These are phyloP conservation scores for Koerneria pararmatus DNA, from an alignment of 2,888 invertebrate species.

Conservation along the genomic window DNA sequence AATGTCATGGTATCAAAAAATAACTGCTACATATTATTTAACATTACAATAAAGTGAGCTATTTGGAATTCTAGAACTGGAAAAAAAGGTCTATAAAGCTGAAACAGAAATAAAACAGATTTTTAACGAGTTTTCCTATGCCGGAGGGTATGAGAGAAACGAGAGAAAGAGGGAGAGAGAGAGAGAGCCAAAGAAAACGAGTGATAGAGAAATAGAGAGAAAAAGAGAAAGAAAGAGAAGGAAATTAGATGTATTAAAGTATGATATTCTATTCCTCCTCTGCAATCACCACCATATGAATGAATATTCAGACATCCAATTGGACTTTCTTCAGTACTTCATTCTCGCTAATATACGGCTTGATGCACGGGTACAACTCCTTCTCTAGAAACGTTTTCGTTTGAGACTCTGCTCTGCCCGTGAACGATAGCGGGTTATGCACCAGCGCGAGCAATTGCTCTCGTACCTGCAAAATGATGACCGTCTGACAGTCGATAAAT, in stretches of 20 bases:
- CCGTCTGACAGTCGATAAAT: background rate
- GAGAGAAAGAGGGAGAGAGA: too few relatives aligned
- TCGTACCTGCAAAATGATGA: constrained; percentile 37
- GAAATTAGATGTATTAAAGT: background rate
- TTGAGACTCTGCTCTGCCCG: constrained; percentile 42
- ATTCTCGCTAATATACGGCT: constrained; percentile 24
- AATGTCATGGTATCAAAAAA: too few relatives aligned
- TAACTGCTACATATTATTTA: too few relatives aligned
- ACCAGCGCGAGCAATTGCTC: constrained; percentile 41
- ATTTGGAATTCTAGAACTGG: too few relatives aligned
- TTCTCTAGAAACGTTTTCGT: constrained; percentile 36
- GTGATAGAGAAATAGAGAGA: too few relatives aligned
- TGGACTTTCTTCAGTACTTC: constrained; percentile 21
- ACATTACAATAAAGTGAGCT: too few relatives aligned
- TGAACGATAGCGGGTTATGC: constrained; percentile 48
- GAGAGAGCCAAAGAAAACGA: too few relatives aligned
- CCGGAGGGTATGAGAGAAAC: too few relatives aligned
- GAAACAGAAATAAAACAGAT: too few relatives aligned
- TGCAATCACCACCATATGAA: background rate
- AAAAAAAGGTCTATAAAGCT: too few relatives aligned
- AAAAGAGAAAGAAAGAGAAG: background rate
- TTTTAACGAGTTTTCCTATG: too few relatives aligned
- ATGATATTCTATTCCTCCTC: too few relatives aligned
- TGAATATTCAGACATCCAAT: constrained; percentile 32
- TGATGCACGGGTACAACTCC: constrained; percentile 42